Percentiles rank a stretch among this genome's conserved stretches.
Evolutionary conservation across 1,140 invertebrate genomes (phyloP).

Genomic region (Pogonomyrmex californicus): DNA sequence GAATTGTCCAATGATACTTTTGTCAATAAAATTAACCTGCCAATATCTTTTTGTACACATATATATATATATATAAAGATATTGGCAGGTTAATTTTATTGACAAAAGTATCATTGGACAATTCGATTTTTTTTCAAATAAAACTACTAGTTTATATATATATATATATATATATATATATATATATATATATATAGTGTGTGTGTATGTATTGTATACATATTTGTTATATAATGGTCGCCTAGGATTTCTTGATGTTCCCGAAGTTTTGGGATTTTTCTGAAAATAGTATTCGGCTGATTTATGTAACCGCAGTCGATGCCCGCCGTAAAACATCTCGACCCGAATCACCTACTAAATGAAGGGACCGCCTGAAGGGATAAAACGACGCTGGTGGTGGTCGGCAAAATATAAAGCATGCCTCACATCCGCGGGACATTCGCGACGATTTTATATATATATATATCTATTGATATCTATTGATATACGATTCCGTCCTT

Average conservation of each 20-base stretch:
- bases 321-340: conserved; percentile 32
- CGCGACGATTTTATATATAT: conserved; percentile 12
- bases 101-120: too few relatives aligned
- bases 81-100: too few relatives aligned
- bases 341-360: conserved; percentile 40
- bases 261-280: conserved; percentile 11
- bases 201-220: too few relatives aligned
- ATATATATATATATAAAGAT: too few relatives aligned
- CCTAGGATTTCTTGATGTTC: not conserved
- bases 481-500: conserved; percentile 48
- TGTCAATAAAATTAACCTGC: not conserved
- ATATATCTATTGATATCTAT: not conserved
- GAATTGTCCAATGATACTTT: not conserved
- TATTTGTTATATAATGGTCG: too few relatives aligned
- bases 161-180: too few relatives aligned
- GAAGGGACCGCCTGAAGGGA: conserved; percentile 44
- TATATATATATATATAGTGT: too few relatives aligned
- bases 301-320: conserved; percentile 20
- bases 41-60: not conserved
- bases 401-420: conserved; percentile 48
- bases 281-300: conserved; percentile 9
- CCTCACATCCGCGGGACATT: conserved; percentile 22
- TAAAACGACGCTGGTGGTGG: conserved; percentile 29
- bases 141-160: too few relatives aligned
- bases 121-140: too few relatives aligned